These are phyloP conservation scores for Priocnemis perturbator DNA, from an alignment of 2,888 invertebrate genomes.

Conservation along the genomic window DNA sequence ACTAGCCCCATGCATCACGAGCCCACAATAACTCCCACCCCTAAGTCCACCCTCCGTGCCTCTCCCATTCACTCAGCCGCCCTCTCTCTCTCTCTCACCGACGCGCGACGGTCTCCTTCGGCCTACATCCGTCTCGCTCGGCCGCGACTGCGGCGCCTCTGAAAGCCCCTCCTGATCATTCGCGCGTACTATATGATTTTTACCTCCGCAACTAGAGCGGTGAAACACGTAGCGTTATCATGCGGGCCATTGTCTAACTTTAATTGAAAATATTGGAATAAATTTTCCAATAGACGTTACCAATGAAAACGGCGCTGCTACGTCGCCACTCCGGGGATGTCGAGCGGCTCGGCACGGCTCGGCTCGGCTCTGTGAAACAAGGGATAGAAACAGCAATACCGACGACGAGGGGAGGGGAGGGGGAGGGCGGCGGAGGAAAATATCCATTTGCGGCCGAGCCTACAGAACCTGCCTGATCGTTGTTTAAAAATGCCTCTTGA, in stretches of 20 bases:
- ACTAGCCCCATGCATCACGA: constrained; percentile 7
- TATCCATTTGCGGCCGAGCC: constrained; percentile 52
- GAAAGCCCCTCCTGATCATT: constrained; percentile 59
- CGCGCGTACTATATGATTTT: constrained; percentile 68
- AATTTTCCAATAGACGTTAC: constrained; percentile 69
- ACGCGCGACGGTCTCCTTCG: not conserved
- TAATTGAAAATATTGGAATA: constrained; percentile 76
- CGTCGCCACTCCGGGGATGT: constrained; percentile 32
- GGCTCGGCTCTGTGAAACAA: not conserved
- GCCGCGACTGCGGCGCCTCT: constrained; percentile 21
- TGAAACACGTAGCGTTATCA: constrained; percentile 67
- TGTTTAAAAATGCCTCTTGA: constrained; percentile 48
- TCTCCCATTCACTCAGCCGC: not conserved
- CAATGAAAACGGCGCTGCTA: constrained; percentile 36
- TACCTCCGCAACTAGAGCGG: constrained; percentile 67
- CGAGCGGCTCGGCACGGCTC: constrained; percentile 8
- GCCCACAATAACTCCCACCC: constrained; percentile 10
- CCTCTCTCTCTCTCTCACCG: too few relatives aligned
- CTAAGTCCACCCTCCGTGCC: not conserved
- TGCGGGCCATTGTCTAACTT: constrained; percentile 71
- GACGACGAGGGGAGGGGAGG: constrained; percentile 13
- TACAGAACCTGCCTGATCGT: constrained; percentile 34
- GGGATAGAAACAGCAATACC: not conserved
- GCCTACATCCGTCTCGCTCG: not conserved
- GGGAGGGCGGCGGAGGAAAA: constrained; percentile 47